A percentile compares a stretch with the other conserved stretches of the same genome.
These are phyloP conservation scores for Athalia rosae DNA, from an alignment of 2,888 invertebrate genomes.

Conservation along the genomic window DNA sequence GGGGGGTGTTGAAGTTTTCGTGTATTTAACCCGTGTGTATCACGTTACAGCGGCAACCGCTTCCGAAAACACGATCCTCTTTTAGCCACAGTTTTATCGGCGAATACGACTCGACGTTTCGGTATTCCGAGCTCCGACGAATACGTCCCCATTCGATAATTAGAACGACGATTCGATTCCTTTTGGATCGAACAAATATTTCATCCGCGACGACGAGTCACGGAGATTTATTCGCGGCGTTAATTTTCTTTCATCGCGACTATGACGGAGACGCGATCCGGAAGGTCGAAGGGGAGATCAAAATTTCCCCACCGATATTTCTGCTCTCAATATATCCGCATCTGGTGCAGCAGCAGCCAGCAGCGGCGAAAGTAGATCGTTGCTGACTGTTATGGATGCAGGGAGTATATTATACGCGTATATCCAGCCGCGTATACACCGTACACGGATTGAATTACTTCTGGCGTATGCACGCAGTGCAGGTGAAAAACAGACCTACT, in stretches of 20 bases:
- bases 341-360: too few species aligned
- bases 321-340: not conserved
- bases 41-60: not conserved
- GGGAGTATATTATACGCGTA: not conserved
- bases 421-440: not conserved
- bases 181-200: too few species aligned
- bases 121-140: too few species aligned
- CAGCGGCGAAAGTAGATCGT: conserved; percentile 9
- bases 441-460: conserved; percentile 17
- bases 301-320: not conserved
- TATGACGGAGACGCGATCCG: too few species aligned
- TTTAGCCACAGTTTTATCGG: not conserved
- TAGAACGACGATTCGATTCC: too few species aligned
- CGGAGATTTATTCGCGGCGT: too few species aligned
- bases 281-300: not conserved
- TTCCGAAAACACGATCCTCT: conserved; percentile 5
- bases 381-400: conserved; percentile 7
- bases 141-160: too few species aligned
- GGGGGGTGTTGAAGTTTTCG: conserved; percentile 25
- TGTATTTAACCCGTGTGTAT: conserved; percentile 7
- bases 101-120: too few species aligned
- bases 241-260: too few species aligned
- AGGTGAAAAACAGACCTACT: conserved; percentile 7
- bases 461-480: not conserved
- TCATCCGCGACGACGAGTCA: too few species aligned